Percentiles rank a stretch among this genome's conserved stretches.
Conservation (phyloP, 2,888 invertebrate species). For the Notodonta ziczac region DNA sequence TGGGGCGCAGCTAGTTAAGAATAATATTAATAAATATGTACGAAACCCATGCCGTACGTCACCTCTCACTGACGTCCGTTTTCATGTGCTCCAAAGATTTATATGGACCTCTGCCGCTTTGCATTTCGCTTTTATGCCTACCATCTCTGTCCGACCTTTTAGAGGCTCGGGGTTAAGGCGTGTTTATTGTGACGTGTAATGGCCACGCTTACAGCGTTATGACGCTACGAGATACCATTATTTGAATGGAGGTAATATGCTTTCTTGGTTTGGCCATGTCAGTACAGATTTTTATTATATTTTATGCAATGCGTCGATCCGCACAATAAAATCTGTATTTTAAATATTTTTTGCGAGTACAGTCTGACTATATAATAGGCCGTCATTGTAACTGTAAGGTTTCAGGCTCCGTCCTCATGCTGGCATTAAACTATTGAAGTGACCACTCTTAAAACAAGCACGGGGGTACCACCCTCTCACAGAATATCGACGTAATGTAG, state of each 20-base stretch:
- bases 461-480: too few species aligned
- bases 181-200: constrained; percentile 32
- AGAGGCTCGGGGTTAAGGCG: constrained; percentile 12
- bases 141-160: constrained; percentile 6
- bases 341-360: too few species aligned
- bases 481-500: too few species aligned
- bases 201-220: constrained; percentile 22
- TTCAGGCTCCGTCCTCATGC: too few species aligned
- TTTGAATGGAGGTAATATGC: constrained; percentile 12
- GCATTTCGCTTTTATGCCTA: constrained; percentile 7
- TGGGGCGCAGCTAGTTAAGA: neutral
- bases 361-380: too few species aligned
- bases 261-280: too few species aligned
- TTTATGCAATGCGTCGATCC: too few species aligned
- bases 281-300: too few species aligned
- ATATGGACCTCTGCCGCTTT: constrained; percentile 49
- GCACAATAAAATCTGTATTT: too few species aligned
- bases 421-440: too few species aligned
- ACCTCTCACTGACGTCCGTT: constrained; percentile 5
- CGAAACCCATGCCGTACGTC: neutral
- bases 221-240: constrained; percentile 33
- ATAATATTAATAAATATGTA: neutral
- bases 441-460: too few species aligned
- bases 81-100: constrained; percentile 57
- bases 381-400: too few species aligned